Evolutionary conservation across 1,140 invertebrate genomes (phyloP).

Genomic region (Drosophila lacteicornis): DNA sequence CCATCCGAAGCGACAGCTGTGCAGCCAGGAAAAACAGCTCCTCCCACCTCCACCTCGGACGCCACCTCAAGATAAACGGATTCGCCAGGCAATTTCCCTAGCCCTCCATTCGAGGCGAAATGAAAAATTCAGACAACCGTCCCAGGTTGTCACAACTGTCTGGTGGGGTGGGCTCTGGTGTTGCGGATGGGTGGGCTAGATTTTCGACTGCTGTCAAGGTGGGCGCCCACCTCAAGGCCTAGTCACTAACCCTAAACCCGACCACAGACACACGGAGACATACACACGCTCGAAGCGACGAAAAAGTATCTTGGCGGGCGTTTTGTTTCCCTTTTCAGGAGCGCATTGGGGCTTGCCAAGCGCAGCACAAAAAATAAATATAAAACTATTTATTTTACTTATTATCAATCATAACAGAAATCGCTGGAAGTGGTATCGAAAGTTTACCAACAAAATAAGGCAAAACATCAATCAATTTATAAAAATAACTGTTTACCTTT

Average conservation of each 20-base stretch:
- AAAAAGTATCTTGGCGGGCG: conserved; percentile 63
- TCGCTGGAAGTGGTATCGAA: neutral
- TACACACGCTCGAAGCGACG: conserved; percentile 14
- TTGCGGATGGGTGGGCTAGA: conserved; percentile 32
- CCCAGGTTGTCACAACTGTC: conserved; percentile 26
- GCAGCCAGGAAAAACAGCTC: conserved; percentile 21
- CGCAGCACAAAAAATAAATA: neutral
- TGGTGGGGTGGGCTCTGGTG: neutral
- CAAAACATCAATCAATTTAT: neutral
- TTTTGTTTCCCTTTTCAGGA: conserved; percentile 52
- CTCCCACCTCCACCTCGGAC: neutral
- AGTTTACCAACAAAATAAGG: neutral
- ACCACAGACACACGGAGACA: conserved; percentile 23
- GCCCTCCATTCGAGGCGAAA: conserved; percentile 17
- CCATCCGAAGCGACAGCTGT: conserved; percentile 32
- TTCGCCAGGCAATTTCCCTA: conserved; percentile 35
- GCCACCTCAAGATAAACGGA: conserved; percentile 32
- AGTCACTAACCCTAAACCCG: conserved; percentile 48
- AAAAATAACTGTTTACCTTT: neutral
- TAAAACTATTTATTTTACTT: neutral
- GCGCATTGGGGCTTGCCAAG: conserved; percentile 18
- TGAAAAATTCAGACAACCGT: conserved; percentile 43
- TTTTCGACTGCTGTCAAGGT: conserved; percentile 62
- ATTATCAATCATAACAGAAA: neutral
- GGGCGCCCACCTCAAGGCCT: conserved; percentile 47